Evolutionary conservation across 2,888 invertebrate species (phyloP).

Genomic region (Gastracanthus pulcherrimus): DNA sequence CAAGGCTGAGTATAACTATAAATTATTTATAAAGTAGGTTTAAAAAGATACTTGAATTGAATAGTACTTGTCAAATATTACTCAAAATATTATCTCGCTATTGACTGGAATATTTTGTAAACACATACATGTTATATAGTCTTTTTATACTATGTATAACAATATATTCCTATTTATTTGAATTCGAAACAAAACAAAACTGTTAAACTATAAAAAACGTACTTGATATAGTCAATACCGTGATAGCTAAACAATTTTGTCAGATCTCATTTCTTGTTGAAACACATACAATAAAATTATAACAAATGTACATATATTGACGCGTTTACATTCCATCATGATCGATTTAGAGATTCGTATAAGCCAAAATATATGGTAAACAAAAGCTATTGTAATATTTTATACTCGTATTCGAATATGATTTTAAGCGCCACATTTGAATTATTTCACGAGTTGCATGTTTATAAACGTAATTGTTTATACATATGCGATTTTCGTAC

Average conservation of each 20-base stretch:
- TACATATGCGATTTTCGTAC: too few species aligned
- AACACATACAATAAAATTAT: not conserved
- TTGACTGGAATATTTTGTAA: constrained; percentile 36
- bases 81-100: constrained; percentile 2
- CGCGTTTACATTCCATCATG: not conserved
- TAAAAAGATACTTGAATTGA: not conserved
- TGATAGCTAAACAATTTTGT: not conserved
- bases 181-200: not conserved
- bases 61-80: not conserved
- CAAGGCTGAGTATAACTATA: constrained; percentile 26
- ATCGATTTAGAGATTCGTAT: not conserved
- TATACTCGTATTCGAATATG: not conserved
- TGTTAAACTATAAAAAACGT: not conserved
- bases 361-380: not conserved
- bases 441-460: not conserved
- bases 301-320: constrained; percentile 13
- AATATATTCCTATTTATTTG: not conserved
- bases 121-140: not conserved
- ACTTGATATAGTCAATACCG: not conserved
- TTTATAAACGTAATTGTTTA: not conserved
- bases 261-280: constrained; percentile 2
- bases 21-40: constrained; percentile 1
- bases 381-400: not conserved
- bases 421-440: not conserved
- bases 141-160: constrained; percentile 20